Conservation (phyloP, 2,797 vertebrate species). For the Sebastolobus altivelis region DNA sequence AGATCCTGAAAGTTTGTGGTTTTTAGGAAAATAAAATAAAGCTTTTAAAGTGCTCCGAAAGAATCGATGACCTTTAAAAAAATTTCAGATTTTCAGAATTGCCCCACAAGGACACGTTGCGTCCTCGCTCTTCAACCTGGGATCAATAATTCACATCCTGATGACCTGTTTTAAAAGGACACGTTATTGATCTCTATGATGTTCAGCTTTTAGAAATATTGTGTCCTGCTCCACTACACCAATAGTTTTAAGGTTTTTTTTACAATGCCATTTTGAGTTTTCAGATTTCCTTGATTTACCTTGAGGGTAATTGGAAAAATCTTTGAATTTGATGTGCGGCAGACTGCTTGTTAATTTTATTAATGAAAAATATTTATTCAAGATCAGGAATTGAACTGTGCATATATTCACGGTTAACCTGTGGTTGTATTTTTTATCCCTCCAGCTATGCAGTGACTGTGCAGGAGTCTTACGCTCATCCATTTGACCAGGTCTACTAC, state of each 20-base stretch:
- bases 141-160: conserved; percentile 1
- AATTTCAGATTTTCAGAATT: background rate
- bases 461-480: conserved; percentile 94
- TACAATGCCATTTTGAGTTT: background rate
- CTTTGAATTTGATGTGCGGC: background rate
- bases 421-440: background rate
- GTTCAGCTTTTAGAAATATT: background rate
- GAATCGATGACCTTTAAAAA: background rate
- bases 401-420: background rate
- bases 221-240: background rate
- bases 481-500: conserved; percentile 96
- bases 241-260: no score
- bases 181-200: background rate
- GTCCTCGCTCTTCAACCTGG: background rate
- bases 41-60: background rate
- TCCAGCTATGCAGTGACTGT: conserved; percentile 93
- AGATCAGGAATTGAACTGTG: background rate
- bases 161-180: background rate
- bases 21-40: conserved; percentile 13
- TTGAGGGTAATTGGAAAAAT: background rate
- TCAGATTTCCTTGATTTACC: background rate
- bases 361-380: background rate
- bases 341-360: background rate
- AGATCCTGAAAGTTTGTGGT: background rate
- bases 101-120: background rate